Evolutionary conservation across 2,797 vertebrate species (phyloP).

Genomic region (Sarcoramphus papa): DNA sequence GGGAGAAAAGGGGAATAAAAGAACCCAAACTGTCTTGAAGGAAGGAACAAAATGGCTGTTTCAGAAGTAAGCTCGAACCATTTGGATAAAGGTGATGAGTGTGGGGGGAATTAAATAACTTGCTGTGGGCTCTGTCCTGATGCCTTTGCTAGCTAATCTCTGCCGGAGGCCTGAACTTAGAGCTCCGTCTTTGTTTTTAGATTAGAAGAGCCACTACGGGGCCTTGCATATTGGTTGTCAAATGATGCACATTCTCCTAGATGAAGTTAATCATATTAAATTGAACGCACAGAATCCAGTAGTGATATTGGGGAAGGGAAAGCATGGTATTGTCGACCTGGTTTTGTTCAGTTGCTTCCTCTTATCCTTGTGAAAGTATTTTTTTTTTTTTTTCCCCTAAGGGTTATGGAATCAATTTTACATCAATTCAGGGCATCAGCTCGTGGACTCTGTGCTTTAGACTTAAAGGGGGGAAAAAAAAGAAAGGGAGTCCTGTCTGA

Average conservation of each 20-base stretch:
- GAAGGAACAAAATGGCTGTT: not conserved
- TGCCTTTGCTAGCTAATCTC: not conserved
- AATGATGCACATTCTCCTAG: fast-evolving
- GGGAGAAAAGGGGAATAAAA: not conserved
- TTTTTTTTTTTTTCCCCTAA: not conserved
- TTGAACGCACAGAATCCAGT: not conserved
- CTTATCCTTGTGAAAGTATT: not conserved
- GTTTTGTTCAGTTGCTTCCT: not conserved
- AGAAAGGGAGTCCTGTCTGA: not conserved
- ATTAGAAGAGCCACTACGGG: not conserved
- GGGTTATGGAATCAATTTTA: constrained; percentile 6
- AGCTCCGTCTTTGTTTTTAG: not conserved
- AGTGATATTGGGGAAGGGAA: not conserved
- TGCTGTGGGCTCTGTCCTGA: not conserved
- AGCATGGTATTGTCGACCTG: not conserved
- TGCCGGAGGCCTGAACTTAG: not conserved
- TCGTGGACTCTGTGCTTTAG: not conserved
- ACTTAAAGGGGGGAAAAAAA: not conserved
- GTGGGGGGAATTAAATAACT: not conserved
- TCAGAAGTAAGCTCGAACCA: fast-evolving
- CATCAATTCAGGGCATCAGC: not conserved
- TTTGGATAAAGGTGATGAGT: not conserved
- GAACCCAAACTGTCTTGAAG: not conserved
- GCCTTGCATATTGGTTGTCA: not conserved
- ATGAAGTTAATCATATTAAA: not conserved